Base-by-base conservation (phyloP, 2,888 invertebrate genomes). In the Elegia similella region DNA sequence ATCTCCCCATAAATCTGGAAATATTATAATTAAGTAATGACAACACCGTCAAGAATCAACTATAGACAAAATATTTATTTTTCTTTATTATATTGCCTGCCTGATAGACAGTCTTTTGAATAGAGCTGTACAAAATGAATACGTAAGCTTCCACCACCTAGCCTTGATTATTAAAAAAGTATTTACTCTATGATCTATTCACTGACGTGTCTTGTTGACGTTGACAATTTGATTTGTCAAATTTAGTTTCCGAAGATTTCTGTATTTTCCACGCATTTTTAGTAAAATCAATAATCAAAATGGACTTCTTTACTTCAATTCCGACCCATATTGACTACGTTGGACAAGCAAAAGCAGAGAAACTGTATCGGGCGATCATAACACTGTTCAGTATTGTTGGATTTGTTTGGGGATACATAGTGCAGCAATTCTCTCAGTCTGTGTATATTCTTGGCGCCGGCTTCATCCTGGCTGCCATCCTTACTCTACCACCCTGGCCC, bases 401-500 rank as follows among this genome's bases (percentile, higher is more conserved):
- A 7, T 93, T 98, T 57, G 92, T 96, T 56, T 98, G 97, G 96
- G 98, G 98, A 42, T 98, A 97, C 73, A 94, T 96, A 53, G 97
- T 98, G 65, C 98, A 98, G 81, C 98, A 98, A 81, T 98, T 98
- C 80, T 98, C 98, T 0, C 97, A 98, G 81, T 98, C 98, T 0
- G 96, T 98, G 32, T 98, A 97, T 74, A 97, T 98, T 75, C 92
- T 98, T 52, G 96, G 96, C 34, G 98, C 97, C 71, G 98, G 98
- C 62, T 98, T 98, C 76, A 91, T 96, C 1, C 87, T 98, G 62
- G 97, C 98, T 47, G 95, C 96, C 43, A 86, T 98, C 75, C 82
- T 98, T 47, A 97, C 98, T 0, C 95, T 98, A 71, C 98, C 98
- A 29, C 98, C 98, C n/a, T 98, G 98, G 98, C 97, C 98, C 0